Base-by-base conservation (phyloP, 2,113 vertebrate species). In the Oplegnathus fasciatus region DNA sequence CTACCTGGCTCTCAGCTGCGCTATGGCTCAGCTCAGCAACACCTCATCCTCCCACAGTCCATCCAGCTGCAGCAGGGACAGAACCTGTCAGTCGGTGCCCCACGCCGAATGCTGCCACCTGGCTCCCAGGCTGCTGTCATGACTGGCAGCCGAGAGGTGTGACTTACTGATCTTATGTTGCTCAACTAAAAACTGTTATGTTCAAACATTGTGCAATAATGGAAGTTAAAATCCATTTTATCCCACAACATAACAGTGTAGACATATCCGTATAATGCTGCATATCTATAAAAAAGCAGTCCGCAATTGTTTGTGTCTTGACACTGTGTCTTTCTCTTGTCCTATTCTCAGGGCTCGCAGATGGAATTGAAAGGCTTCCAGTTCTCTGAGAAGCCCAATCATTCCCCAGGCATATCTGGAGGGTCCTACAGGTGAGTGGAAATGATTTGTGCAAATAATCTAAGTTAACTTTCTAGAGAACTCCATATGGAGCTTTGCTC, bases 351-450 rank as follows among this genome's bases (percentile, higher is more conserved):
- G 97, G 95, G 96, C 54, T 97, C 98, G 66, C 98, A 98, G 86
- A 96, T 99, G 97, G 98, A 99, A 93, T 97, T 99, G 95, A 99
- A 99, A 94, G 97, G 97, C 61, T 99, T 99, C 94, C 98, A 98
- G 94, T 99, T 98, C 86, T 89, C 97, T 6, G 98, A 99, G 57
- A 99, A 99, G 93, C 96, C 96, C 91, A 97, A 64, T 89, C 96
- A 98, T 90, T 96, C 98, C 14, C 94, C 92, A 40, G 94, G 95
- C n/a, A 90, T 96, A 28, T 91, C 97, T 0, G 97, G 95, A 86
- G 96, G 97, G 64, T 92, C 97, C 0, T 99, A 98, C 95, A 99
- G 98, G 98, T 99, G 90, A 95, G 92, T 24, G 40, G 5, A 66
- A 55, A 71, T 69, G 0, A 58, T 32, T 30, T 32, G 8, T 57